Base-by-base conservation (phyloP, 2,888 invertebrate genomes). In the Capitulum mitella region DNA sequence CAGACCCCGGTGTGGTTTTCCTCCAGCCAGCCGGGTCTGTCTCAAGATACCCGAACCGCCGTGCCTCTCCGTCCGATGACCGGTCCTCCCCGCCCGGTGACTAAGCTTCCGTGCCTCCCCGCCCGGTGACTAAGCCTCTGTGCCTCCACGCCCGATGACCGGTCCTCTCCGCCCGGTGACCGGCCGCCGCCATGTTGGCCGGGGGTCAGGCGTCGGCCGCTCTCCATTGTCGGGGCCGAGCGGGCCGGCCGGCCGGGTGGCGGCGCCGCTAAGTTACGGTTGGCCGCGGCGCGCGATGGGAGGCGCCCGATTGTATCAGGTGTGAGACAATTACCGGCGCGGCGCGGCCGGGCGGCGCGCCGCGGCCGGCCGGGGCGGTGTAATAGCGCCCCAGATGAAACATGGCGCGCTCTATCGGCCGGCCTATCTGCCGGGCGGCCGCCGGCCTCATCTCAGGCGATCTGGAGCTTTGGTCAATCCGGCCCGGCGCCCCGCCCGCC, bases 291-390 rank as follows among this genome's bases (percentile, higher is more conserved):
- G 70, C 37, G 26, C 37, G 70, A 26, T 70, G 70, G 70, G 70
- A 70, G 70, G 70, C 26, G 70, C 37, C 70, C 70, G 70, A 70
- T 70, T 22, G 40, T 70, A 70, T 70, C 70, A 70, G 70, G 70
- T 70, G 70, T 40, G 70, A 70, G 70, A 70, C 70, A 70, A 70
- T 70, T 70, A 70, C 40, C 14, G 37, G 29, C 19, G 26, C 64
- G 64, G 64, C 64, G 61, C 61, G 64, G 34, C 70, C 26, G 26
- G 40, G 26, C 40, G 70, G 26, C 34, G 64, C 51, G 16, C 64
- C 3, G 32, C 64, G 34, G 32, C 32, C 34, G 64, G 64, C 12
- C 12, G n/a, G 32, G 61, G 12, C 64, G 64, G 64, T 64, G 70
- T 40, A 70, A 70, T 70, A 40, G 70, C 70, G 37, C 70, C 40